phyloP scores from a whole-genome alignment of 53 echinoderm and acorn worm species.

The Zoroaster sp. region DNA sequence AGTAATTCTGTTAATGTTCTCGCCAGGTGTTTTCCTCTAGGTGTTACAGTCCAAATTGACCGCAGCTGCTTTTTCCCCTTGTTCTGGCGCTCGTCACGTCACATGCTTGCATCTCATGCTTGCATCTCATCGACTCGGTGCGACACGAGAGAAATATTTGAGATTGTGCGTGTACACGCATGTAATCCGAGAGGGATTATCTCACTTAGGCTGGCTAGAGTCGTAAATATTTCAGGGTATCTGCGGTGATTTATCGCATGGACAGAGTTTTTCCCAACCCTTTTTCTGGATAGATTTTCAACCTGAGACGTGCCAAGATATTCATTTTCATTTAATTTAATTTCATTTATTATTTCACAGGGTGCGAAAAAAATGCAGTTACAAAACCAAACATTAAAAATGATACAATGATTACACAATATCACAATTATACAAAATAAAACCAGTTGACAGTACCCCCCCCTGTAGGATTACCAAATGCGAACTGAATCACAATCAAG shows the following conservation, averaged over 20 bases:
- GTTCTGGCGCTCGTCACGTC: background rate
- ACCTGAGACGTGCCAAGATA: too few species aligned
- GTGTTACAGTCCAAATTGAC: background rate
- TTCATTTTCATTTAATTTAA: too few species aligned
- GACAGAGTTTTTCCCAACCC: background rate
- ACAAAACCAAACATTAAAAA: too few species aligned
- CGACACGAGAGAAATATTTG: background rate
- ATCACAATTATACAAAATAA: too few species aligned
- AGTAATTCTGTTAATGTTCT: background rate
- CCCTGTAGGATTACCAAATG: too few species aligned
- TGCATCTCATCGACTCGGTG: background rate
- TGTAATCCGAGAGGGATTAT: background rate
- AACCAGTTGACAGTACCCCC: too few species aligned
- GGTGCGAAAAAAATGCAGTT: too few species aligned
- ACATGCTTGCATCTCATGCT: background rate
- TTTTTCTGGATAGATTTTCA: background rate
- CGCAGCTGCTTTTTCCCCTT: background rate
- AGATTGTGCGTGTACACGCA: background rate
- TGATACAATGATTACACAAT: too few species aligned
- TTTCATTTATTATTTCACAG: too few species aligned
- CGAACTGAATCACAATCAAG: too few species aligned
- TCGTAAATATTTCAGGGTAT: background rate
- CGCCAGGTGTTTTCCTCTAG: background rate
- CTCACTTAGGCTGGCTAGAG: background rate
- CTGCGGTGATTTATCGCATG: background rate